These are phyloP conservation scores for Colius striatus DNA, from an alignment of 2,113 vertebrate genomes.

Conservation along the genomic window DNA sequence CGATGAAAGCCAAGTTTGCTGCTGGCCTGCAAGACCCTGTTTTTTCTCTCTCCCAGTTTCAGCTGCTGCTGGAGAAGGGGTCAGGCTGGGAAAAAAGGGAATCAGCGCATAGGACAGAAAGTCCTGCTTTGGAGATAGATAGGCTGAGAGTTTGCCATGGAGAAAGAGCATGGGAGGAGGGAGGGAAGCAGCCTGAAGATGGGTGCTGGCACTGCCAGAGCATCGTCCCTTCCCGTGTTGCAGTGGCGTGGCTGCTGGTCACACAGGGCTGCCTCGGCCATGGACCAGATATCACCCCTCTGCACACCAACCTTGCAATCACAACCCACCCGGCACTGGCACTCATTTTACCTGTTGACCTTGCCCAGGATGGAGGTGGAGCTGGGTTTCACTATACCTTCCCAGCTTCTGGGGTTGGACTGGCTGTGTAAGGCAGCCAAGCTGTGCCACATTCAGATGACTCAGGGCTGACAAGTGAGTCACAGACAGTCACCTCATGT, in stretches of 20 bases:
- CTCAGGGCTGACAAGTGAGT: neutral
- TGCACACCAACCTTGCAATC: neutral
- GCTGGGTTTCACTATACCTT: neutral
- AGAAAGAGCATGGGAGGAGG: neutral
- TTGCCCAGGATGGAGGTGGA: neutral
- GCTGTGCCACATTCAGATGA: neutral
- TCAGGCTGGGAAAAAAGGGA: neutral
- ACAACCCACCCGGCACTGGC: neutral
- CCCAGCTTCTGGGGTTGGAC: neutral
- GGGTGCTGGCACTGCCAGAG: too few relatives aligned
- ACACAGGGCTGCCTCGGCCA: neutral
- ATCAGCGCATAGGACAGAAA: neutral
- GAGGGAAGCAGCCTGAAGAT: neutral
- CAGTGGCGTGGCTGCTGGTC: neutral
- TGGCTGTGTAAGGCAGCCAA: rapidly evolving
- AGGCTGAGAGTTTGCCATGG: neutral
- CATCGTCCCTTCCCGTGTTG: neutral
- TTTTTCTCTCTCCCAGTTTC: neutral
- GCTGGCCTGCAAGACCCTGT: neutral
- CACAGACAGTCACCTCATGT: neutral
- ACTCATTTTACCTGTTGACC: neutral
- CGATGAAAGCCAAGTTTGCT: neutral
- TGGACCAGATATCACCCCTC: rapidly evolving
- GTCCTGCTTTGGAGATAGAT: neutral
- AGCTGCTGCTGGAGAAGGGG: neutral